phyloP scores from a whole-genome alignment of 1,140 invertebrate species.

The Caenorhabditis brenneri region DNA sequence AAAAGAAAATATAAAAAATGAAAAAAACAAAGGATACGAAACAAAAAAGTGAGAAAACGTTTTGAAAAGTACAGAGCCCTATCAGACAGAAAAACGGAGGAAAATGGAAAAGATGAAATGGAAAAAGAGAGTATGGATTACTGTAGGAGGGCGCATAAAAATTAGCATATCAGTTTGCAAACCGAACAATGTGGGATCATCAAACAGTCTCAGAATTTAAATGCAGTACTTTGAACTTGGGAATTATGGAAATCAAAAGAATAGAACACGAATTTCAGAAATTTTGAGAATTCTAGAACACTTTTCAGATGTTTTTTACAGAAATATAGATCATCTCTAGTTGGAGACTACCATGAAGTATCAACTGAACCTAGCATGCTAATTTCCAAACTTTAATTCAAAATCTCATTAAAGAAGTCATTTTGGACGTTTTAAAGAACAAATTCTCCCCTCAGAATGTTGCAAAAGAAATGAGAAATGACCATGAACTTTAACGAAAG shows the following conservation, averaged over 20 bases:
- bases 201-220: not conserved
- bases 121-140: not conserved
- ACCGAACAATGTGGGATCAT: not conserved
- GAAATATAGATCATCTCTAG: too few species aligned
- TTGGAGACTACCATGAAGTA: too few species aligned
- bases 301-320: too few species aligned
- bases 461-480: not conserved
- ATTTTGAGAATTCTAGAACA: not conserved
- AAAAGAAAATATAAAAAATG: not conserved
- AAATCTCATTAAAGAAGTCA: too few species aligned
- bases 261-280: not conserved
- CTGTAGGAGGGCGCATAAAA: not conserved
- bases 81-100: not conserved
- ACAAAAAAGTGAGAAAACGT: not conserved
- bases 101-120: not conserved
- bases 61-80: not conserved
- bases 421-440: too few species aligned
- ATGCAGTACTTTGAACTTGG: not conserved
- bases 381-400: too few species aligned
- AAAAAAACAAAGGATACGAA: not conserved
- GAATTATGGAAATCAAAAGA: not conserved
- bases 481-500: not conserved
- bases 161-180: constrained; percentile 36
- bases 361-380: too few species aligned
- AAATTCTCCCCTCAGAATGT: too few species aligned